A percentile compares a stretch with the other conserved stretches of the same genome.
These are phyloP conservation scores for Pagetopsis macropterus DNA, from an alignment of 2,797 vertebrate species.

Conservation along the genomic window DNA sequence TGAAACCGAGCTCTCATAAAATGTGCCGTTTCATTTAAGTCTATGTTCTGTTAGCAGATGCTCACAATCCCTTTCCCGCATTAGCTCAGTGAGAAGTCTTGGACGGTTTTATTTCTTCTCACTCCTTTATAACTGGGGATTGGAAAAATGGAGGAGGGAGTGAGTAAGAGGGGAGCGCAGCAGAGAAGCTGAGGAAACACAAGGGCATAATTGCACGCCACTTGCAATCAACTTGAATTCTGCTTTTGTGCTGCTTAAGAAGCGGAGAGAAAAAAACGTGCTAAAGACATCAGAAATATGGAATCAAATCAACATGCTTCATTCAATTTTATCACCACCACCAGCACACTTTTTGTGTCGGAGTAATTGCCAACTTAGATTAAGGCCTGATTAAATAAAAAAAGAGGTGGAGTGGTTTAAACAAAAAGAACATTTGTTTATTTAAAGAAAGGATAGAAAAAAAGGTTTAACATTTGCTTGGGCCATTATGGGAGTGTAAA, in stretches of 20 bases:
- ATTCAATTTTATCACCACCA: conserved; percentile 39
- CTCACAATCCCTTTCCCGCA: conserved; percentile 72
- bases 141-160: conserved; percentile 40
- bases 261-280: conserved; percentile 23
- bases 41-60: conserved; percentile 62
- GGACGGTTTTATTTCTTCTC: conserved; percentile 50
- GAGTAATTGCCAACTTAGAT: conserved; percentile 59
- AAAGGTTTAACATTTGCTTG: conserved; percentile 11
- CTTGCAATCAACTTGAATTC: conserved; percentile 65
- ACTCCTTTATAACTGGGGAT: conserved; percentile 34
- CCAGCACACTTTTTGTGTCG: conserved; percentile 3
- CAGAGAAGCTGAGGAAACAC: conserved; percentile 44
- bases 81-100: conserved; percentile 54
- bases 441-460: not conserved
- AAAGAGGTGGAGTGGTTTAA: conserved; percentile 9
- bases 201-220: conserved; percentile 57
- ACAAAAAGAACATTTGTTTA: conserved; percentile 46
- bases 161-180: conserved; percentile 8
- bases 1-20: conserved; percentile 71
- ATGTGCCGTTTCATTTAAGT: conserved; percentile 73
- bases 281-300: conserved; percentile 61
- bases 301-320: conserved; percentile 58
- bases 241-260: conserved; percentile 57
- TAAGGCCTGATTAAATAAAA: conserved; percentile 36
- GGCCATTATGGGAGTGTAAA: conserved; percentile 4